Evolutionary conservation across 1,140 invertebrate species (phyloP).

Genomic region (Panagrolaimus sp.): DNA sequence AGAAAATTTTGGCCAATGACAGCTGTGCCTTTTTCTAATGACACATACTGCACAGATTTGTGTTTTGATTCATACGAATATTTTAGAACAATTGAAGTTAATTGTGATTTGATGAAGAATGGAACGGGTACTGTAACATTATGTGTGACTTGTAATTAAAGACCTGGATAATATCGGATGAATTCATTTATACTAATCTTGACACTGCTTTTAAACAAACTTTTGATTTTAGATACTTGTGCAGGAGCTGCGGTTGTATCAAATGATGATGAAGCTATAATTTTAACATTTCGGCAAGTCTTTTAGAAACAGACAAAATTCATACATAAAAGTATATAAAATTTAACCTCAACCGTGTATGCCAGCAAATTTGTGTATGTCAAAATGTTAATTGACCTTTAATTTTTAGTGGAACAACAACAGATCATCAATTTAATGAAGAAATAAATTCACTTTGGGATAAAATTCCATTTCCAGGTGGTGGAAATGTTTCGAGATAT

Average conservation of each 20-base stretch:
- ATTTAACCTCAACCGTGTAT: too few species aligned
- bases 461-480: not conserved
- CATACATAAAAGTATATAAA: too few species aligned
- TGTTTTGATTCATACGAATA: constrained; percentile 6
- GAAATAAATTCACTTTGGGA: not conserved
- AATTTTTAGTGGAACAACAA: not conserved
- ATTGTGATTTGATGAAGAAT: constrained; percentile 14
- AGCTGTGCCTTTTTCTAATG: not conserved
- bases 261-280: constrained; percentile 2
- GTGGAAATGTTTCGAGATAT: not conserved
- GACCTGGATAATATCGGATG: too few species aligned
- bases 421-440: not conserved
- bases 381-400: not conserved
- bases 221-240: not conserved
- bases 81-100: not conserved
- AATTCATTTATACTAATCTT: too few species aligned
- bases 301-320: not conserved
- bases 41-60: not conserved
- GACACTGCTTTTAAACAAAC: too few species aligned
- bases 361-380: too few species aligned
- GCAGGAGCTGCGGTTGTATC: not conserved
- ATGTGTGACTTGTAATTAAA: too few species aligned
- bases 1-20: not conserved
- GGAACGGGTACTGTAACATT: too few species aligned
- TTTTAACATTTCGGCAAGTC: constrained; percentile 5